phyloP scores from a whole-genome alignment of 2,797 vertebrate species.

The Choloepus didactylus region DNA sequence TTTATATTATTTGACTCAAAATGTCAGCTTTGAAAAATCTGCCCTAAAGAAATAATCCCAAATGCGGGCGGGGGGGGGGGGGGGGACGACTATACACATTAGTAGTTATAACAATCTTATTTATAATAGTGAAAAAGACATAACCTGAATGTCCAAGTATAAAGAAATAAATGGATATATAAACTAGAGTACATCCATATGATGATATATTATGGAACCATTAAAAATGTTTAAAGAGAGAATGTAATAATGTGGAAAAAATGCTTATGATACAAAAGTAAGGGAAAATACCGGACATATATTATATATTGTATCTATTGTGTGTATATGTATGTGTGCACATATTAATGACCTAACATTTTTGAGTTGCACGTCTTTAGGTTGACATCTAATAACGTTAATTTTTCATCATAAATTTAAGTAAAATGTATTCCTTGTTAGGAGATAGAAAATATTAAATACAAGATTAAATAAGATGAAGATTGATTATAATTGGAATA shows the following conservation, averaged over 20 bases:
- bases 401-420: conserved; percentile 32
- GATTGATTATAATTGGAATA: not conserved
- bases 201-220: not conserved
- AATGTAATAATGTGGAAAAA: conserved; percentile 31
- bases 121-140: conserved; percentile 12
- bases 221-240: conserved; percentile 21
- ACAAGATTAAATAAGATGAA: not conserved
- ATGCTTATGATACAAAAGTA: not conserved
- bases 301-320: not conserved
- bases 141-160: not conserved
- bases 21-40: not conserved
- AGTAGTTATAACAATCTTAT: conserved; percentile 7
- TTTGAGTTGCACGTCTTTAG: conserved; percentile 9
- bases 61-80: not conserved
- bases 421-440: conserved; percentile 50
- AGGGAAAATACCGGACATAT: not conserved
- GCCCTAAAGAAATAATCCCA: conserved; percentile 30
- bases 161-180: conserved; percentile 1
- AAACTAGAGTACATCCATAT: not conserved
- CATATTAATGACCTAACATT: not conserved
- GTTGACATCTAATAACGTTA: not conserved
- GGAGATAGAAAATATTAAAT: not conserved
- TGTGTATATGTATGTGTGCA: not conserved
- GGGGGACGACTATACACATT: not conserved
- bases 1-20: conserved; percentile 18